Percentiles rank a stretch among this genome's conserved stretches.
Conservation (phyloP, 1,140 invertebrate genomes). For the Vanessa tameamea region DNA sequence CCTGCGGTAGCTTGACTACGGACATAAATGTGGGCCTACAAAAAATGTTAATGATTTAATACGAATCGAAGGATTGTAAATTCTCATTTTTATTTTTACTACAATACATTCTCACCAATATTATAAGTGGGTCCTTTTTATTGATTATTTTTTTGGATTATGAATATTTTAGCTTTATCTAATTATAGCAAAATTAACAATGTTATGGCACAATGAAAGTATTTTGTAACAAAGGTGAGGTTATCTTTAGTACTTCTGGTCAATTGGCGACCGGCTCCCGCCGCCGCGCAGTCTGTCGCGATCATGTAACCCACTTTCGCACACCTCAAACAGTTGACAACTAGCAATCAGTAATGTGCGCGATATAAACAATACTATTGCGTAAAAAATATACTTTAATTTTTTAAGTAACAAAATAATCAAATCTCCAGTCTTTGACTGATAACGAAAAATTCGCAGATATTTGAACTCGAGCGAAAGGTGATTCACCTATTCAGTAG, state of each 20-base stretch:
- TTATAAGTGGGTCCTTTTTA: background rate
- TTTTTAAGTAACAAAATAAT: background rate
- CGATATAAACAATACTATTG: background rate
- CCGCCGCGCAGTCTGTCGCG: constrained; percentile 65
- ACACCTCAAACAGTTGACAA: constrained; percentile 40
- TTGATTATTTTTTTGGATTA: background rate
- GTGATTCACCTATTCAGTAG: constrained; percentile 45
- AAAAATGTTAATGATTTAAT: constrained; percentile 5
- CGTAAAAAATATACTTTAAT: background rate
- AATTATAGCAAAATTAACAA: background rate
- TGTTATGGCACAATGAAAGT: background rate
- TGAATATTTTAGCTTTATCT: background rate
- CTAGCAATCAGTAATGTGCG: background rate
- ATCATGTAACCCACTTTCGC: constrained; percentile 59
- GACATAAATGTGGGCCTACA: constrained; percentile 3
- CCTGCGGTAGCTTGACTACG: constrained; percentile 27
- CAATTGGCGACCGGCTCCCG: constrained; percentile 52
- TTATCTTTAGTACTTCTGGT: constrained; percentile 40
- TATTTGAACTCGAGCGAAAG: constrained; percentile 28
- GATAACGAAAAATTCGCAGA: constrained; percentile 5
- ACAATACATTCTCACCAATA: background rate
- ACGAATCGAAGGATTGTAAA: background rate
- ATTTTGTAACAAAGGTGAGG: constrained; percentile 27
- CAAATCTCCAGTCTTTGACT: background rate
- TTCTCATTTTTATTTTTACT: background rate